Evolutionary conservation across 2,797 vertebrate genomes (phyloP), one percentile per base, ranked within the genome.

Genomic region (Sebastes vulpes): DNA sequence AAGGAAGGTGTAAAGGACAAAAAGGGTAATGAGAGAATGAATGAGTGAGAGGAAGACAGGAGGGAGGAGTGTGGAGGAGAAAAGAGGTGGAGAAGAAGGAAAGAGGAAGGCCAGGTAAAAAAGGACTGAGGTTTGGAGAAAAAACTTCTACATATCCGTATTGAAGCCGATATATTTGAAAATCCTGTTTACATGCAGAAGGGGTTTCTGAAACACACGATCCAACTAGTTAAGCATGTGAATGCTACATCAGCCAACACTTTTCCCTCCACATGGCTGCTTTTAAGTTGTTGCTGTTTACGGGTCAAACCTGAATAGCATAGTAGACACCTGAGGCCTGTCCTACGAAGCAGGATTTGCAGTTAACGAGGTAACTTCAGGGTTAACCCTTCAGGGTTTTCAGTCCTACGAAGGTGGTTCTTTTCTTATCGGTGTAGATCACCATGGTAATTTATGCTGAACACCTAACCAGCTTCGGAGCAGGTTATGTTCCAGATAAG

Each of bases 1-100:
- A 58, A 21, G 18, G 54, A 64, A 50, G 56, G 29, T 16, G 68
- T 46, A 70, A 52, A 82, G 71, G 48, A 77, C 61, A 38, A 59
- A 28, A 72, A 72, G 46, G 50, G 20, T 75, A 79, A 85, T 75
- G 67, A 76, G 23, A 26, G 26, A 21, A 68, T 65, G 60, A 79
- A 81, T 56, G 64, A 72, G 57, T 18, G 4, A 48, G 20, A 29
- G 57, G 38, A 21, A 5, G 14, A 35, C 3, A 21, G 12, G 28
- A 26, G n/a, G 57, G 35, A 42, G 46, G 57, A 31, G 35, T 38
- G 35, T 38, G 35, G 11, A 38, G 35, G 23, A 31, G 58, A 12
- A 25, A 10, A 20, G 28, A 32, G 3, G 26, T 25, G 35, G 7
- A 50, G 11, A 12, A 28, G 16, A 23, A 20, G 35, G 11, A 23